phyloP scores from a whole-genome alignment of 2,113 vertebrate species.

The Passer montanus region DNA sequence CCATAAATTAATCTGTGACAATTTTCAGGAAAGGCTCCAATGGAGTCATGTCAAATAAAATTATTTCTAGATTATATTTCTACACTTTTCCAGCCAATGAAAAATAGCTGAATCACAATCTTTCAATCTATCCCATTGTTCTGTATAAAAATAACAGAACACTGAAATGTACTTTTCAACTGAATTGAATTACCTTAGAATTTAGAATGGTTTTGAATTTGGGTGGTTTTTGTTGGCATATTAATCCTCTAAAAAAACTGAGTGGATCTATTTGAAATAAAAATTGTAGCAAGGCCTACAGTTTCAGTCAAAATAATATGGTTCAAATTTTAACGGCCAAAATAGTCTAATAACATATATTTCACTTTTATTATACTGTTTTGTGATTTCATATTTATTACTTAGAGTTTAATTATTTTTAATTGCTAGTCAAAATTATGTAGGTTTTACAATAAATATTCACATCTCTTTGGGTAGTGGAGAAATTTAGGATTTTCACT shows the following conservation, averaged over 20 bases:
- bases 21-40: not conserved
- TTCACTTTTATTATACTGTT: not conserved
- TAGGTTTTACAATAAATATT: not conserved
- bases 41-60: not conserved
- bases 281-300: fast-evolving
- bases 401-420: not conserved
- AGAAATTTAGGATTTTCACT: not conserved
- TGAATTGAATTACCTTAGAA: not conserved
- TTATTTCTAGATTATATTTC: not conserved
- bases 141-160: not conserved
- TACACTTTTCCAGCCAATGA: not conserved
- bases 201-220: not conserved
- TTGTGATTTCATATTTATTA: not conserved
- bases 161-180: not conserved
- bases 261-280: not conserved
- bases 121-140: not conserved
- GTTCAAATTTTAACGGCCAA: not conserved
- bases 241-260: not conserved
- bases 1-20: not conserved
- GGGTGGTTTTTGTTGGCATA: not conserved
- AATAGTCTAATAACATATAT: not conserved
- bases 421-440: not conserved
- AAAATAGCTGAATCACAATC: not conserved
- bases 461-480: not conserved
- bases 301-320: not conserved